These are phyloP conservation scores for Lonchura striata DNA, from an alignment of 2,113 vertebrate species.

Conservation along the genomic window DNA sequence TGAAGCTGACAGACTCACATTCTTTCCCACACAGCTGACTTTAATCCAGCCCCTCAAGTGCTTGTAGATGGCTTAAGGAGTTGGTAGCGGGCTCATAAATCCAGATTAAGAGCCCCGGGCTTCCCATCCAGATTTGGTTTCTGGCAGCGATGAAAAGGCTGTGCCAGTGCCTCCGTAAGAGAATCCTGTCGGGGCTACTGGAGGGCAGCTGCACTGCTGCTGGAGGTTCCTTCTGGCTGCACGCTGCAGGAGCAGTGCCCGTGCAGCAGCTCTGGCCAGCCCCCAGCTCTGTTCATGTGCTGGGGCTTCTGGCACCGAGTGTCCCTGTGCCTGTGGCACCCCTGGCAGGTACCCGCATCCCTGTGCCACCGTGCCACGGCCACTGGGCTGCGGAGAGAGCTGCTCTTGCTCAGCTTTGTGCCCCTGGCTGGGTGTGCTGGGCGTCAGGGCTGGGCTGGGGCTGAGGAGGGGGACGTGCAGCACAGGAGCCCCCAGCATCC, in stretches of 20 bases:
- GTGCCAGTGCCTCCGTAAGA: not conserved
- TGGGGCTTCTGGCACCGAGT: not conserved
- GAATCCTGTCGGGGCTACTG: not conserved
- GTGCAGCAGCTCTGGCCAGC: not conserved
- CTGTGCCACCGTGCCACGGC: fast-evolving
- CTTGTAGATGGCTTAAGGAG: not conserved
- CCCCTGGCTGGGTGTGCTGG: not conserved
- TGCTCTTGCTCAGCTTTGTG: not conserved
- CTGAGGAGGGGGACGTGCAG: not conserved
- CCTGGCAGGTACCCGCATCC: not conserved
- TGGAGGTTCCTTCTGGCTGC: not conserved
- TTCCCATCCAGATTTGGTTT: not conserved
- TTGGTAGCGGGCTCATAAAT: not conserved
- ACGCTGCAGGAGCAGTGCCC: fast-evolving
- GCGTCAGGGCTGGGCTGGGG: not conserved
- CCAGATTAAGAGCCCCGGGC: not conserved
- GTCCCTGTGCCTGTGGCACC: not conserved
- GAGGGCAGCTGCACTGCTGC: not conserved
- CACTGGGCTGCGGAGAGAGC: not conserved
- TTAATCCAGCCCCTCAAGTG: not conserved
- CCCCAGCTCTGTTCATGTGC: not conserved
- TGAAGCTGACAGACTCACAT: not conserved
- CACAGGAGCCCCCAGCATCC: no score
- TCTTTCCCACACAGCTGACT: not conserved
- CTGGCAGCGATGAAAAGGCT: not conserved